Evolutionary conservation across 2,113 vertebrate species (phyloP), one percentile per base, ranked within the genome.

Genomic region (Embiotoca jacksoni): DNA sequence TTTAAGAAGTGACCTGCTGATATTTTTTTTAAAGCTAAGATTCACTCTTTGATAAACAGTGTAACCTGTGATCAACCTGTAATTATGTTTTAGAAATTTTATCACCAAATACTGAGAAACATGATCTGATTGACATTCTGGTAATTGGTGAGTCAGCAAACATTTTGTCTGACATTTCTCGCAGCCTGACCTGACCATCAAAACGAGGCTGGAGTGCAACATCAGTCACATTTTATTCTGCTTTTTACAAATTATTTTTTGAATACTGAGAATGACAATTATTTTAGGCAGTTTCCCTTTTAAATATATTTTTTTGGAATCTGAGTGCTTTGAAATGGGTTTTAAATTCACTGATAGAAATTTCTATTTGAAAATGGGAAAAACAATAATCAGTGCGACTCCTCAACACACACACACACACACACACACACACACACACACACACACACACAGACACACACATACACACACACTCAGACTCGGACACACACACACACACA

Each of bases 61-160:
- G 23, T 23, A 2, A 23, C 11, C 15, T 55, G 13, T 50, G n/a
- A 80, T 2, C 52, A 4, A 33, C 9, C 1, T 41, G 16, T 33
- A 0, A 10, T n/a, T 7, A n/a, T 3, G 0, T 14, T 46, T 46
- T 39, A 33, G 9, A 70, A 52, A 71, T 74, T 52, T 10, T 4
- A 71, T 39, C 41, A n/a, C 0, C 30, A 16, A 44, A 49, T 4
- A 35, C 44, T 41, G 50, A 72, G 16, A 68, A 75, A 47, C 56
- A 54, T 70, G 80, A 87, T 75, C 55, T 60, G 72, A 83, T 8
- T 90, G 82, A 81, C 84, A 88, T 90, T 70, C 71, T 80, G 61
- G 81, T 83, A 80, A 85, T 35, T 56, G 23, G 71, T 85, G 86
- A 86, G 76, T 84, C 74, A 87, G 54, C n/a, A 5, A 35, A 53